Conservation (phyloP, 2,113 vertebrate species). For the Caloenas nicobarica region DNA sequence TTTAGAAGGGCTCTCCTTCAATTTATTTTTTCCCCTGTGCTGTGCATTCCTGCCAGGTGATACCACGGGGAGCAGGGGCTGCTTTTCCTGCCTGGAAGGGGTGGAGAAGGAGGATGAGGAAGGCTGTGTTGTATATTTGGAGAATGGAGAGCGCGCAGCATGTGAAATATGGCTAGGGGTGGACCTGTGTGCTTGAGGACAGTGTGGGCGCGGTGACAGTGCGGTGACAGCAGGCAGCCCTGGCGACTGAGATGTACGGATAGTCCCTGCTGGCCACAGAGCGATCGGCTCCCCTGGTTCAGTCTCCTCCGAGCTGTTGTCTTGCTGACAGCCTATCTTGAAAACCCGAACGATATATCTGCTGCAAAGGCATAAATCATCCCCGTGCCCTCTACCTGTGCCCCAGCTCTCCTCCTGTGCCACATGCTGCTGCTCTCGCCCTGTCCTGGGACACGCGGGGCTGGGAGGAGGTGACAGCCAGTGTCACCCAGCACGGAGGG, state of each 20-base stretch:
- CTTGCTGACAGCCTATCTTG: neutral
- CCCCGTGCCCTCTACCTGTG: neutral
- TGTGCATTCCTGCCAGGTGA: neutral
- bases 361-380: neutral
- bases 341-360: fast-evolving
- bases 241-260: neutral
- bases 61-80: neutral
- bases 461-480: neutral
- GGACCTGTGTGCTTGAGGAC: neutral
- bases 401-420: neutral
- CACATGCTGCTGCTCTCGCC: neutral
- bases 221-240: neutral
- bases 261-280: neutral
- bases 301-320: neutral
- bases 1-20: slow-evolving; percentile 5
- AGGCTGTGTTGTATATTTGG: neutral
- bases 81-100: neutral
- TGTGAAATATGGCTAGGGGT: neutral
- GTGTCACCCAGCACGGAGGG: fast-evolving
- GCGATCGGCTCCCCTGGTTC: fast-evolving
- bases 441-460: neutral
- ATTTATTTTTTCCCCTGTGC: neutral
- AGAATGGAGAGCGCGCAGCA: fast-evolving
- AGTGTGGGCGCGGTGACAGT: neutral
- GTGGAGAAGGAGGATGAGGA: neutral